Base-by-base conservation (phyloP, 2,888 invertebrate genomes). In the Microctonus brassicae region DNA sequence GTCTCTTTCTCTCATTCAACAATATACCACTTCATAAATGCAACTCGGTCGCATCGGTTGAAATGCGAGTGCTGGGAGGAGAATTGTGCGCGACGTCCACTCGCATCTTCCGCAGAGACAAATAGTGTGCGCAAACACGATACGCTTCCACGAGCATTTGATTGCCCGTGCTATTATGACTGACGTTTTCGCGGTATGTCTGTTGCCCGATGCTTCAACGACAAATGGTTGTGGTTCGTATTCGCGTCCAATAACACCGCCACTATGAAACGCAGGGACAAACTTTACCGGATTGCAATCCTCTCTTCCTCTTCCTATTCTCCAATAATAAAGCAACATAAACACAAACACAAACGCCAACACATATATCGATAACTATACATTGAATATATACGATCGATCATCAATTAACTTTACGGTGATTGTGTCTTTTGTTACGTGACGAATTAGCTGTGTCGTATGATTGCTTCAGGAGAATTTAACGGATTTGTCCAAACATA, bases 121-220 rank as follows among this genome's bases (percentile, higher is more conserved):
- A 67, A 63, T 72, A 69, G 64, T 58, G 42, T 55, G 24, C 58
- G 36, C n/a, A 29, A 5, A 5, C 67, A 39, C 76, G 81, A 80
- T 81, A 81, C 83, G 86, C 78, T 79, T 78, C 81, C 81, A 77
- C 83, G 81, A 83, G 80, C 83, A 84, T 85, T 87, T 85, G 85
- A 86, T 87, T 84, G 86, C 78, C 83, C 87, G 83, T 86, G 85
- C 80, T 82, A 86, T 83, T 83, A 82, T 83, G 83, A 82, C 80
- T 81, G 82, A 81, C 82, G 78, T 81, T 82, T 82, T 82, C 82
- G 80, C 76, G 76, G 77, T 80, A 47, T 47, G 77, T 80, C 75
- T 81, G 78, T 73, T 74, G 67, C 69, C 71, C 81, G 74, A 79
- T 79, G 58, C 42, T 66, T 64, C 47, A 26, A 66, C 65, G 58